These are phyloP conservation scores for Eretmochelys imbricata DNA, from an alignment of 2,113 vertebrate species.

Conservation along the genomic window DNA sequence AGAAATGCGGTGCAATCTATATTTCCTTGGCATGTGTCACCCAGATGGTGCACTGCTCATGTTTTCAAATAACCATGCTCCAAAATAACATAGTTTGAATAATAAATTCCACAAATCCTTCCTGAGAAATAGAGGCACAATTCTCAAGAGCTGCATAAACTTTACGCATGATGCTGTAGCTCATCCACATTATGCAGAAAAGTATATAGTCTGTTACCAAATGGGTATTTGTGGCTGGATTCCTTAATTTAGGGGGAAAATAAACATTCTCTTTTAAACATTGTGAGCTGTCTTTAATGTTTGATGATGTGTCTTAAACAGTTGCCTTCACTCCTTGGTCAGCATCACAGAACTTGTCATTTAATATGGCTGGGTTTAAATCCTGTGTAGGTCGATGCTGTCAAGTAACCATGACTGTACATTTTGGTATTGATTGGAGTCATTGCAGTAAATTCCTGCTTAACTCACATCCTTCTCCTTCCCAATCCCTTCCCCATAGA, in stretches of 20 bases:
- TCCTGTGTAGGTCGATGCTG: constrained; percentile 81
- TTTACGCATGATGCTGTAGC: constrained; percentile 81
- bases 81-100: constrained; percentile 88
- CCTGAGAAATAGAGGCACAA: constrained; percentile 80
- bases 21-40: constrained; percentile 90
- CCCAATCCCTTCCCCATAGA: constrained; percentile 67
- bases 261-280: constrained; percentile 65
- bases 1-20: constrained; percentile 89
- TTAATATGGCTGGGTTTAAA: constrained; percentile 80
- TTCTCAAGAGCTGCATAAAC: constrained; percentile 86
- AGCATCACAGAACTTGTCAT: constrained; percentile 81
- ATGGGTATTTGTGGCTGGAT: constrained; percentile 58
- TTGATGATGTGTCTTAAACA: constrained; percentile 79
- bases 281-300: constrained; percentile 76
- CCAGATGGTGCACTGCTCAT: constrained; percentile 87
- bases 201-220: constrained; percentile 72
- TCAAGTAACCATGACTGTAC: constrained; percentile 86
- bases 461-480: constrained; percentile 76
- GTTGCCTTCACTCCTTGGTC: constrained; percentile 71
- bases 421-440: constrained; percentile 86
- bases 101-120: constrained; percentile 87
- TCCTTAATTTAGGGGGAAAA: constrained; percentile 63
- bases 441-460: constrained; percentile 81
- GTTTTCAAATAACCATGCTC: constrained; percentile 88
- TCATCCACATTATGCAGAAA: constrained; percentile 83